These are phyloP conservation scores for Pygocentrus nattereri DNA, from an alignment of 2,797 vertebrate genomes.

Conservation along the genomic window DNA sequence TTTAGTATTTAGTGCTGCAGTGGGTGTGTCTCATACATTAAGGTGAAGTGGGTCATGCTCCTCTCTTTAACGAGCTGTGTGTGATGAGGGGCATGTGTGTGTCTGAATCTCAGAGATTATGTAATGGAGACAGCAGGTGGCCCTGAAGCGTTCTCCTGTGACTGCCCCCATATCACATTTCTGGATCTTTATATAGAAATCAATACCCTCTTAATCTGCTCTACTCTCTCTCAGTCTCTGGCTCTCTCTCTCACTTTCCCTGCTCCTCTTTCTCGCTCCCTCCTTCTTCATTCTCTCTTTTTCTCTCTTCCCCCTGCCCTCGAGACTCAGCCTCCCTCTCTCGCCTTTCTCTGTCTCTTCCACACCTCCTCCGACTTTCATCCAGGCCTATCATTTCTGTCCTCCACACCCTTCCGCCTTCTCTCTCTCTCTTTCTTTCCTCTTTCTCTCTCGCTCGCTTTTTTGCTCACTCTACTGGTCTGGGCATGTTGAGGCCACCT, in stretches of 20 bases:
- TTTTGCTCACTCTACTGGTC: conserved; percentile 56
- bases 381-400: conserved; percentile 48
- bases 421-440: conserved; percentile 16
- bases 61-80: conserved; percentile 13
- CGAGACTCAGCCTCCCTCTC: conserved; percentile 41
- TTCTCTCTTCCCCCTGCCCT: neutral
- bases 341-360: conserved; percentile 42
- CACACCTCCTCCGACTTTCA: conserved; percentile 50
- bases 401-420: conserved; percentile 20
- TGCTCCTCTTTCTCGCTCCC: conserved; percentile 48
- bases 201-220: conserved; percentile 78
- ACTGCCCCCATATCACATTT: conserved; percentile 70
- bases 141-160: conserved; percentile 55
- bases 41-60: conserved; percentile 2
- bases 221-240: conserved; percentile 52
- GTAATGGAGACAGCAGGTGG: conserved; percentile 63
- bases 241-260: conserved; percentile 58
- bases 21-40: conserved; percentile 23
- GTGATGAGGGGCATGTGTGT: conserved; percentile 21
- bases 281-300: conserved; percentile 37
- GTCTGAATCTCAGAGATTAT: conserved; percentile 55
- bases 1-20: neutral
- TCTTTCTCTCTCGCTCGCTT: conserved; percentile 7
- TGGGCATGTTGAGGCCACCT: conserved; percentile 71
- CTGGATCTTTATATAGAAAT: conserved; percentile 82